Base-by-base conservation (phyloP, 2,113 vertebrate species). In the Anarhynchus alexandrinus region DNA sequence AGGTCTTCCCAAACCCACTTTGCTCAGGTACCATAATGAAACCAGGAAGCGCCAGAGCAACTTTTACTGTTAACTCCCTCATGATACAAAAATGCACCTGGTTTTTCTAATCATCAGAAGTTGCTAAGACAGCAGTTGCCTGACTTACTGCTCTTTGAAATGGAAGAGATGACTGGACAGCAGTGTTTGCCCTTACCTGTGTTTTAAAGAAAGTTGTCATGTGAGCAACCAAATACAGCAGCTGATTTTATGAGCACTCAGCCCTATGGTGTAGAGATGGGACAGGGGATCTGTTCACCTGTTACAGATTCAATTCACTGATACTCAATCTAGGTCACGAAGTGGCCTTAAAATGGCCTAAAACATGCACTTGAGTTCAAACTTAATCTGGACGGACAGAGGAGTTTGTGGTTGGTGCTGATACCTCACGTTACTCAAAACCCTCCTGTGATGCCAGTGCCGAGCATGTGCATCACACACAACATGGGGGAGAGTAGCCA, bases 401-500 rank as follows among this genome's bases (percentile, higher is more conserved):
- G 12, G 29, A 86, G 34, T 38, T 77, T 23, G 29, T 30, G 45
- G 27, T 12, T 57, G 58, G 40, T 43, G 38, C 18, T 76, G 43
- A 47, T 21, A 54, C 12, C 13, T 73, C 80, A 36, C 0, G 6
- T 30, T 43, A 54, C 25, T 40, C 40, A 62, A 74, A 76, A 29
- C 11, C 10, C 26, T 71, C 23, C 15, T 30, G 43, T 8, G 22
- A 36, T 11, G 21, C 25, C 71, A 76, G n/a, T 1, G 4, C 61
- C 70, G 59, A 57, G 59, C 7, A 6, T 20, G 13, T 49, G 30
- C 43, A n/a, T 20, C 49, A 40, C 30, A 22, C n/a, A 10, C 32
- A 42, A 6, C 17, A 8, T 1, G 0, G 1, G 18, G 25, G 18
- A 32, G 61, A 82, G 45, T 3, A 58, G 40, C 45, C 58, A n/a